A percentile compares a stretch with the other conserved stretches of the same genome.
These are phyloP conservation scores for Corbicula japonica DNA, from an alignment of 2,888 invertebrate genomes.

Conservation along the genomic window DNA sequence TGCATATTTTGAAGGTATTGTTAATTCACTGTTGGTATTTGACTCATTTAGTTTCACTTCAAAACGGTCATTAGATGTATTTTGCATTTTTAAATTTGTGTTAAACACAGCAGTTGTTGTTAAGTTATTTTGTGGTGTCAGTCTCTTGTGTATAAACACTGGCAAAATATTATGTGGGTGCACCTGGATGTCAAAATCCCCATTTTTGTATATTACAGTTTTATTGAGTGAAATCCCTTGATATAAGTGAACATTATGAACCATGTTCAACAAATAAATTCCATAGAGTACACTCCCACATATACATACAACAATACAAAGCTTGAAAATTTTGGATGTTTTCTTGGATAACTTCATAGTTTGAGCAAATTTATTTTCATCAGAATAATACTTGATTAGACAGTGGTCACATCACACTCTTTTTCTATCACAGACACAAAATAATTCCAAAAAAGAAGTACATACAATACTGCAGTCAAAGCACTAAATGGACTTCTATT, in stretches of 20 bases:
- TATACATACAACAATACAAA: constrained; percentile 4
- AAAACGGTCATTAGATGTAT: neutral
- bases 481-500: too few species aligned
- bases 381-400: too few species aligned
- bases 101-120: constrained; percentile 6
- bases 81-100: neutral
- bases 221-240: neutral
- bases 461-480: too few species aligned
- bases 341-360: constrained; percentile 19
- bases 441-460: too few species aligned
- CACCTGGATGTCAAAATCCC: neutral
- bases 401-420: too few species aligned
- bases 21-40: neutral
- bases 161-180: constrained; percentile 53
- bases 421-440: too few species aligned
- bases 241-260: neutral
- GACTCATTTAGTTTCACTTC: neutral
- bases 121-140: constrained; percentile 28
- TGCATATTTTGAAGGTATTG: too few species aligned
- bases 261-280: constrained; percentile 11
- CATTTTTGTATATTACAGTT: neutral
- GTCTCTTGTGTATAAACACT: constrained; percentile 27
- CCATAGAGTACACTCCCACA: constrained; percentile 17
- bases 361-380: neutral
- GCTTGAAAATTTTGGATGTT: constrained; percentile 10